phyloP scores from a whole-genome alignment of 2,113 vertebrate species.

The Hemiscyllium ocellatum region DNA sequence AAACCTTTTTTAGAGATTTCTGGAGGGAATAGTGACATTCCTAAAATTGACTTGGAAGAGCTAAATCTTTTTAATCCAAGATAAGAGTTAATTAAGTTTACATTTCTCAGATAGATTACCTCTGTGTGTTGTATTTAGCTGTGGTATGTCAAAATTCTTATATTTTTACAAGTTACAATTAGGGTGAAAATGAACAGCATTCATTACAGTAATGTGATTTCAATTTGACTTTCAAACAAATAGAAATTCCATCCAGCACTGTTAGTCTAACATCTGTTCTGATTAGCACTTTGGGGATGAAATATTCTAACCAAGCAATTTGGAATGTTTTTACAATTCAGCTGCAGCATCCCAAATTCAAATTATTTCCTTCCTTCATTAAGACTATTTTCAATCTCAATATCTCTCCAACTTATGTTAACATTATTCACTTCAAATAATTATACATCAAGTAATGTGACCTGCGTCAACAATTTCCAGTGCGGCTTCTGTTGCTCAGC shows the following conservation, averaged over 20 bases:
- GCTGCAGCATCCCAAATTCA: background rate
- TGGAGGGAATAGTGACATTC: slow-evolving; percentile 32
- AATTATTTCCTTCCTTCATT: slow-evolving; percentile 26
- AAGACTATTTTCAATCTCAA: background rate
- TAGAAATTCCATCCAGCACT: background rate
- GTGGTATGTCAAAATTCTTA: background rate
- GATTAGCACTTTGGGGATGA: background rate
- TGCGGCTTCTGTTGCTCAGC: background rate
- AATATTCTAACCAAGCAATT: background rate
- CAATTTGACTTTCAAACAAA: background rate
- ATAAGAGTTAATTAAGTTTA: background rate
- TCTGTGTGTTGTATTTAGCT: background rate
- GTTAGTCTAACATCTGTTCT: background rate
- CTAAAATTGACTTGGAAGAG: background rate
- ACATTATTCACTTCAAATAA: background rate
- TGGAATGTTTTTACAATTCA: slow-evolving; percentile 2
- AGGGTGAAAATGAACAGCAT: background rate
- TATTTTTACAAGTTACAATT: background rate
- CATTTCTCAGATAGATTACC: background rate
- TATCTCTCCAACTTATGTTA: background rate
- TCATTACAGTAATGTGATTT: background rate
- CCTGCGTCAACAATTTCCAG: background rate
- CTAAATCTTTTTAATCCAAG: slow-evolving; percentile 9
- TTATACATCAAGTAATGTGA: background rate
- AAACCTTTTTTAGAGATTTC: slow-evolving; percentile 11